A percentile compares a stretch with the other conserved stretches of the same genome.
Evolutionary conservation across 2,888 invertebrate species (phyloP).

Genomic region (Volucella bombylans): DNA sequence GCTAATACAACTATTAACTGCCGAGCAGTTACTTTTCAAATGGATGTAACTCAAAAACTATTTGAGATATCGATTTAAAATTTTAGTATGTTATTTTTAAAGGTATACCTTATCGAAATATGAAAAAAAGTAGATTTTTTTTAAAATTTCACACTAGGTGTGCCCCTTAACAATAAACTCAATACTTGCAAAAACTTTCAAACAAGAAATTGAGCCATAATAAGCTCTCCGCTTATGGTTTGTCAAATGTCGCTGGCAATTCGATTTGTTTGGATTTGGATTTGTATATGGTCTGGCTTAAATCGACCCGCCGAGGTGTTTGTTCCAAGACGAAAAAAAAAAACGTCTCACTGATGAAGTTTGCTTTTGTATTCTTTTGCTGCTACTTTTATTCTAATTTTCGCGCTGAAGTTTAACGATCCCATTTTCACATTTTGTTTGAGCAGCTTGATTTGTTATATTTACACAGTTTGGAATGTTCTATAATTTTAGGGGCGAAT

Average conservation of each 20-base stretch:
- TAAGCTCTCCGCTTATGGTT: neutral
- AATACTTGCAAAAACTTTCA: slow-evolving; percentile 36
- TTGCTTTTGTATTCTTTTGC: slow-evolving; percentile 46
- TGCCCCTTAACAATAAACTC: no score
- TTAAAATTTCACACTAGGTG: no score
- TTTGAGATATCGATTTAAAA: no score
- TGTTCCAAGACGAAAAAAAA: slow-evolving; percentile 16
- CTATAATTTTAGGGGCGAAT: neutral
- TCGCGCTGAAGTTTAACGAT: slow-evolving; percentile 25
- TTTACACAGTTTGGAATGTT: neutral
- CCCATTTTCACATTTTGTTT: slow-evolving; percentile 53
- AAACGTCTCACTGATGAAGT: slow-evolving; percentile 1
- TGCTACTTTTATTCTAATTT: slow-evolving; percentile 8
- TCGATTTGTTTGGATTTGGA: slow-evolving; percentile 11
- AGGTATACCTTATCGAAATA: no score
- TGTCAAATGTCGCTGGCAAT: neutral
- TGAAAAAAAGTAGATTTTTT: no score
- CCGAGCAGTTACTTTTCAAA: no score
- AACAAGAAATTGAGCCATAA: neutral
- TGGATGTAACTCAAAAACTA: no score
- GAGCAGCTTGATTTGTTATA: neutral
- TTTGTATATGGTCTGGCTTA: slow-evolving; percentile 8
- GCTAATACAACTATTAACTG: no score
- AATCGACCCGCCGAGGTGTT: neutral
- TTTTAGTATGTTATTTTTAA: no score